A percentile compares a stretch with the other conserved stretches of the same genome.
Evolutionary conservation across 1,140 invertebrate species (phyloP).

Genomic region (Drosophila suzukii): DNA sequence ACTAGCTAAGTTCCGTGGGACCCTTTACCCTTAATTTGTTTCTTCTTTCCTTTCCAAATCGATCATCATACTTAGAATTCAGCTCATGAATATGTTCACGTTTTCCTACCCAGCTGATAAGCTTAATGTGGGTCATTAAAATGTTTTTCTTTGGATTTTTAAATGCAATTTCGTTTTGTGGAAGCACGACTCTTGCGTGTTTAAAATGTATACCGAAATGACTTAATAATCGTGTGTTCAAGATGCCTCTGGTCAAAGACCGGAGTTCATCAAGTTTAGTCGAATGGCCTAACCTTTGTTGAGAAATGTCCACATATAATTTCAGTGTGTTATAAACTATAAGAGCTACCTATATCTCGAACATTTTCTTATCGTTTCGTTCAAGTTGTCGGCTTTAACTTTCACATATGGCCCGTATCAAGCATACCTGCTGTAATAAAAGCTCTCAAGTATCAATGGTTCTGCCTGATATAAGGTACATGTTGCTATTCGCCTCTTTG

Average conservation of each 20-base stretch:
- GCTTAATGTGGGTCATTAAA: constrained; percentile 72
- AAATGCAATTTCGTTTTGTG: constrained; percentile 59
- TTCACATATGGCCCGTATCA: constrained; percentile 35
- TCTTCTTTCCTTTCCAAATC: constrained; percentile 18
- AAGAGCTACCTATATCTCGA: constrained; percentile 8
- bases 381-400: constrained; percentile 30
- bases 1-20: constrained; percentile 27
- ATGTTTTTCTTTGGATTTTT: constrained; percentile 30
- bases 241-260: constrained; percentile 24
- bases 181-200: constrained; percentile 5
- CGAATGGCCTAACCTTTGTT: constrained; percentile 9
- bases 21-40: constrained; percentile 19
- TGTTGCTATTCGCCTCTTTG: constrained; percentile 5
- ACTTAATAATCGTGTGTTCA: constrained; percentile 30
- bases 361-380: constrained; percentile 34
- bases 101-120: constrained; percentile 58
- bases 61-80: constrained; percentile 43
- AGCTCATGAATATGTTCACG: constrained; percentile 64
- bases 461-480: constrained; percentile 22
- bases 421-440: constrained; percentile 42
- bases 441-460: constrained; percentile 48
- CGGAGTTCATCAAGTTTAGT: constrained; percentile 6
- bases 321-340: neutral
- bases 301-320: constrained; percentile 7
- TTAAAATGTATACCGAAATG: constrained; percentile 15